These are phyloP conservation scores for Idaea biselata DNA, from an alignment of 2,888 invertebrate genomes.

Conservation along the genomic window DNA sequence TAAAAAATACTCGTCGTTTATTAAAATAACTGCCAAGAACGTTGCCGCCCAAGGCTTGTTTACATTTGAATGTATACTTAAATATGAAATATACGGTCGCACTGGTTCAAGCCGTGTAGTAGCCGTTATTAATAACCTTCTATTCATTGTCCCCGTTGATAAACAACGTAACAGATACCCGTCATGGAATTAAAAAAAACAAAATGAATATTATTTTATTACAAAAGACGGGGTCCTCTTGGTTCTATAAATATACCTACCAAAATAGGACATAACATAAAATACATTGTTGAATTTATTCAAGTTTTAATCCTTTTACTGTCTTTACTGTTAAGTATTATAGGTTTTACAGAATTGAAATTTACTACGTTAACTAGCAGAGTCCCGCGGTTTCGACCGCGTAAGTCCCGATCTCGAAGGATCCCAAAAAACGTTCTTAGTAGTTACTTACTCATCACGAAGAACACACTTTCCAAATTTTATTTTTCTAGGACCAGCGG, in stretches of 20 bases:
- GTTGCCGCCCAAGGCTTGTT: conserved; percentile 51
- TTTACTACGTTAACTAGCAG: no score
- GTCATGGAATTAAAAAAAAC: neutral
- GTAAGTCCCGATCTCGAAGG: no score
- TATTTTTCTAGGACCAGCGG: no score
- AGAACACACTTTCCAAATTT: no score
- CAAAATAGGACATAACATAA: neutral
- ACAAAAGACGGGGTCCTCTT: neutral
- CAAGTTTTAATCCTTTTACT: neutral
- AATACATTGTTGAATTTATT: neutral
- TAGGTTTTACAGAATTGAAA: neutral
- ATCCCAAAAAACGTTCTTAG: no score
- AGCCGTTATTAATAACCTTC: conserved; percentile 45
- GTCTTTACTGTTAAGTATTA: neutral
- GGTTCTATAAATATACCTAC: neutral
- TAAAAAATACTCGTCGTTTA: conserved; percentile 41
- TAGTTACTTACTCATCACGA: no score
- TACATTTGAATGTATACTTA: conserved; percentile 64
- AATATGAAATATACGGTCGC: conserved; percentile 57
- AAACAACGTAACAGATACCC: conserved; percentile 20
- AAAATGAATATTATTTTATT: neutral
- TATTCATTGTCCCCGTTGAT: conserved; percentile 40
- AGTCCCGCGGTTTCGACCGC: no score
- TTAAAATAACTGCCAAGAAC: conserved; percentile 57
- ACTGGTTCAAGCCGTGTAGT: conserved; percentile 27